These are phyloP conservation scores for Antedon bifida DNA, from an alignment of 35 echinoderm and acorn worm species.

Conservation along the genomic window DNA sequence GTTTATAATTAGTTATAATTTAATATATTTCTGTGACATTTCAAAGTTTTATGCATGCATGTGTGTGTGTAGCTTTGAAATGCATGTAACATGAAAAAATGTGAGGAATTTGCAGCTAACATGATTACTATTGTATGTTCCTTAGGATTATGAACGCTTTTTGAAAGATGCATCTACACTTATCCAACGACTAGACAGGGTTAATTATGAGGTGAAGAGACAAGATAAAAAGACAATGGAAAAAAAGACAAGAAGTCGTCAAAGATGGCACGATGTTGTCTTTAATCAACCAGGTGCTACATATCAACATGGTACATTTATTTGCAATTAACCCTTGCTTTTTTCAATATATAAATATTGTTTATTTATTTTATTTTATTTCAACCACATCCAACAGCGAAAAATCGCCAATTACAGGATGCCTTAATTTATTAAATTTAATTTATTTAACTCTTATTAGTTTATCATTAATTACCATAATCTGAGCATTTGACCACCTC, in stretches of 20 bases:
- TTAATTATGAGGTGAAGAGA: constrained; percentile 44
- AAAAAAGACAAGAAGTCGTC: constrained; percentile 38
- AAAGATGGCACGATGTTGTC: constrained; percentile 73
- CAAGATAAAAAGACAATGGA: constrained; percentile 57
- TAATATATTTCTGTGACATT: too few relatives aligned
- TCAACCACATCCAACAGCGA: too few relatives aligned
- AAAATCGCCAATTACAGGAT: background rate
- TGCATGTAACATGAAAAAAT: background rate
- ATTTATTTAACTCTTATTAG: too few relatives aligned
- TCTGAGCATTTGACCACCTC: too few relatives aligned
- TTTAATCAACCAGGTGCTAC: constrained; percentile 75
- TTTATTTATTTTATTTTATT: background rate
- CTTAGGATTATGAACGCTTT: constrained; percentile 86
- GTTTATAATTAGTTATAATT: too few relatives aligned
- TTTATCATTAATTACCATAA: too few relatives aligned
- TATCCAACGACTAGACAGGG: constrained; percentile 56
- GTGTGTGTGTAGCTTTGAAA: too few relatives aligned
- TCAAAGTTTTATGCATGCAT: too few relatives aligned
- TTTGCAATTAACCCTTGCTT: too few relatives aligned
- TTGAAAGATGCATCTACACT: constrained; percentile 36
- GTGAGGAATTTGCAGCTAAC: background rate
- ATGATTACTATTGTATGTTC: background rate
- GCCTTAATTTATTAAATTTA: background rate
- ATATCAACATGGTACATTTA: constrained; percentile 57
- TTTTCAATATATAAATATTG: too few relatives aligned